phyloP scores from a whole-genome alignment of 1,140 invertebrate genomes.

The Apis mellifera region Amel_HAv3.1 CM009932.2:15822001-15822500 shows the following conservation, averaged over 20 bases:
- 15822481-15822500: conserved; percentile 61
- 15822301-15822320: conserved; percentile 56
- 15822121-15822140: background rate
- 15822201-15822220: conserved; percentile 38
- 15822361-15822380: background rate
- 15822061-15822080: conserved; percentile 40
- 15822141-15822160: background rate
- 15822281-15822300: conserved; percentile 44
- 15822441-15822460: conserved; percentile 57
- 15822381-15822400: conserved; percentile 22
- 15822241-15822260: conserved; percentile 65
- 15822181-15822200: background rate
- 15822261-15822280: conserved; percentile 69
- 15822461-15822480: conserved; percentile 65
- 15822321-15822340: background rate
- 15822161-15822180: background rate
- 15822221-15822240: conserved; percentile 59
- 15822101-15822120: conserved; percentile 60
- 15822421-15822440: conserved; percentile 70
- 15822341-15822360: background rate
- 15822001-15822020: conserved; percentile 59
- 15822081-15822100: conserved; percentile 41
- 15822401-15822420: conserved; percentile 66
- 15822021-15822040: conserved; percentile 66
- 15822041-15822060: conserved; percentile 47